Evolutionary conservation across 2,113 vertebrate species (phyloP).

Genomic region (Zosterops pallidus): DNA sequence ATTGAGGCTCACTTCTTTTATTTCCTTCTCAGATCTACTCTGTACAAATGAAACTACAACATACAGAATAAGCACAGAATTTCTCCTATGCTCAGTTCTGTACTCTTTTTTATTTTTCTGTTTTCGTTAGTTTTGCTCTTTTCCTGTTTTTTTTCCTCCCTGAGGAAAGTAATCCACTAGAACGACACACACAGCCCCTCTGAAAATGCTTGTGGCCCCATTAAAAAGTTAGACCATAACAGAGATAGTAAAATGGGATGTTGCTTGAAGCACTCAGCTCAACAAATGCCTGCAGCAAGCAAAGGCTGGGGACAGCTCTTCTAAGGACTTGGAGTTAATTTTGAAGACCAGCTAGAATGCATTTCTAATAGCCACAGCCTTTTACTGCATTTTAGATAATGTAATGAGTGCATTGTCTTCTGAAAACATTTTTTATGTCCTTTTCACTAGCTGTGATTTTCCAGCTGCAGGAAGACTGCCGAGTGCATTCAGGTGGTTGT

Average conservation of each 20-base stretch:
- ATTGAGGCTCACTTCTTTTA: not conserved
- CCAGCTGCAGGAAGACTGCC: not conserved
- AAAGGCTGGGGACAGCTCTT: not conserved
- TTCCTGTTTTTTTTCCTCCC: rapidly evolving
- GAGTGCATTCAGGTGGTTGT: not conserved
- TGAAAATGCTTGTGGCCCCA: not conserved
- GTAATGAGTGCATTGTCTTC: not conserved
- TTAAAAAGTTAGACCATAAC: not conserved
- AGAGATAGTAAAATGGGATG: not conserved
- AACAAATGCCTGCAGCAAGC: not conserved
- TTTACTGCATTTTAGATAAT: not conserved
- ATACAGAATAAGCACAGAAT: not conserved
- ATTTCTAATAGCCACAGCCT: not conserved
- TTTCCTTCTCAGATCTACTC: not conserved
- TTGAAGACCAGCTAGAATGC: not conserved
- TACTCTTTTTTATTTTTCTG: not conserved
- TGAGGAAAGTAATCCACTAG: not conserved
- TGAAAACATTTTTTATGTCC: not conserved
- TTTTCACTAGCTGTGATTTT: not conserved
- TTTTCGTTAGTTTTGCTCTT: not conserved
- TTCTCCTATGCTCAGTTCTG: not conserved
- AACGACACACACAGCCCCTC: not conserved
- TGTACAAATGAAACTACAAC: not conserved
- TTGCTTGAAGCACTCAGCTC: not conserved
- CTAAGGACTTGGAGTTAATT: not conserved